Evolutionary conservation across 2,888 invertebrate species (phyloP).

Genomic region (Labia minor): DNA sequence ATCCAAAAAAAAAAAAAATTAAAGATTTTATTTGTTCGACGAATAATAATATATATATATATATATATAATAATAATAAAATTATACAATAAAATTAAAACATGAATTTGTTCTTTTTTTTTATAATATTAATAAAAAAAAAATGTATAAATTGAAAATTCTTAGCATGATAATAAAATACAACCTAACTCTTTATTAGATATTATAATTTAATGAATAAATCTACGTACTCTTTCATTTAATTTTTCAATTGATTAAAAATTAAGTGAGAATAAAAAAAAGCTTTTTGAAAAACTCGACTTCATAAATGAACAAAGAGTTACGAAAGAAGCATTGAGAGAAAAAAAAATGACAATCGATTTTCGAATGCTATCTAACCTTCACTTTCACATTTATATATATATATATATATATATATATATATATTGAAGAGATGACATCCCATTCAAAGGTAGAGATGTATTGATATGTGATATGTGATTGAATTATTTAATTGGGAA

Average conservation of each 20-base stretch:
- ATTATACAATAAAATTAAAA: too few relatives aligned
- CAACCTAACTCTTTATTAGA: background rate
- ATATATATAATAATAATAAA: too few relatives aligned
- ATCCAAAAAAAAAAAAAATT: too few relatives aligned
- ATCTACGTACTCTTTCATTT: conserved; percentile 8
- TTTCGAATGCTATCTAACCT: background rate
- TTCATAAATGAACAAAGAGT: background rate
- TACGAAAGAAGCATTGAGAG: background rate
- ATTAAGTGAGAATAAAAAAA: background rate
- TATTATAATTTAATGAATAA: conserved; percentile 4
- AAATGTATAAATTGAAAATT: background rate
- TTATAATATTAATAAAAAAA: background rate
- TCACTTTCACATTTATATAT: background rate
- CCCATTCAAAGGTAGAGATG: too few relatives aligned
- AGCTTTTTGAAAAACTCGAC: background rate
- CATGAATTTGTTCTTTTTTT: too few relatives aligned
- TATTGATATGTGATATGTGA: too few relatives aligned
- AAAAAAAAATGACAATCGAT: background rate
- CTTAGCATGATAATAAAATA: background rate
- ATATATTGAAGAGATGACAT: too few relatives aligned
- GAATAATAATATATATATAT: too few relatives aligned
- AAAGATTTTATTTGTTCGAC: too few relatives aligned
- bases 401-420: background rate
- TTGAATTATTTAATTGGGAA: too few relatives aligned
- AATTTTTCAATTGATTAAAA: conserved; percentile 4